phyloP scores from a whole-genome alignment of 2,797 vertebrate species.

The Pelobates cultripes region DNA sequence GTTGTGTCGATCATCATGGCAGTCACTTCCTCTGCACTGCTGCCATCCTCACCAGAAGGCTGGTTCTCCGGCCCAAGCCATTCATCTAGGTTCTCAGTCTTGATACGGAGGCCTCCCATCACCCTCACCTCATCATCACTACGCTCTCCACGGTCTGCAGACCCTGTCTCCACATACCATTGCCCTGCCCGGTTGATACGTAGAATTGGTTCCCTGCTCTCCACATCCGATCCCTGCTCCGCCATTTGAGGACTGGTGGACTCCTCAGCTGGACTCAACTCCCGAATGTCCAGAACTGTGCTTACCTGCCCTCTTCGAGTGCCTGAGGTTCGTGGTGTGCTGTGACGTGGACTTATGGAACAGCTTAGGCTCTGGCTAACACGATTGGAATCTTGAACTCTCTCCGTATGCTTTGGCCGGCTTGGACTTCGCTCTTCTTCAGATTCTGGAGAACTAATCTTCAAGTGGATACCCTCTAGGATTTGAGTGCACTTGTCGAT shows the following conservation, averaged over 20 bases:
- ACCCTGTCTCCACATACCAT: conserved; percentile 92
- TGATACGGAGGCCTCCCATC: conserved; percentile 86
- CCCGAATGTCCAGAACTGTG: conserved; percentile 78
- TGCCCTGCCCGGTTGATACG: conserved; percentile 93
- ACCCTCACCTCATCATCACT: conserved; percentile 75
- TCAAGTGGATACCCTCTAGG: conserved; percentile 94
- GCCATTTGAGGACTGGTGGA: conserved; percentile 88
- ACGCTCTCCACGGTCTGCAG: conserved; percentile 72
- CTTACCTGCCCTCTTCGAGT: conserved; percentile 76
- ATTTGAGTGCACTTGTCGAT: conserved; percentile 98
- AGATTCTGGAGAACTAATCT: conserved; percentile 89
- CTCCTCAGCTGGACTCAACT: conserved; percentile 86
- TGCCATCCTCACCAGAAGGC: conserved; percentile 86
- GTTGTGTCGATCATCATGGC: conserved; percentile 93
- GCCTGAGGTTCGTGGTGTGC: conserved; percentile 69
- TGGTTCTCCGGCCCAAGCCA: conserved; percentile 88
- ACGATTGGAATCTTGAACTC: conserved; percentile 76
- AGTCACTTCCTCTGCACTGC: conserved; percentile 84
- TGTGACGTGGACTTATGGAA: conserved; percentile 77
- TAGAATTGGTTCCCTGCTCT: conserved; percentile 86
- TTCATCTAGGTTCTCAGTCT: conserved; percentile 92
- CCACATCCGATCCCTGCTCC: conserved; percentile 80
- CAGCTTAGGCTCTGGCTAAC: conserved; percentile 69
- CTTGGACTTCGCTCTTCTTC: conserved; percentile 81
- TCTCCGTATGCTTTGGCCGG: conserved; percentile 76